Evolutionary conservation across 53 echinoderm and acorn worm species (phyloP), one percentile per base, ranked within the genome.

Genomic region (Actinopyga echinites): DNA sequence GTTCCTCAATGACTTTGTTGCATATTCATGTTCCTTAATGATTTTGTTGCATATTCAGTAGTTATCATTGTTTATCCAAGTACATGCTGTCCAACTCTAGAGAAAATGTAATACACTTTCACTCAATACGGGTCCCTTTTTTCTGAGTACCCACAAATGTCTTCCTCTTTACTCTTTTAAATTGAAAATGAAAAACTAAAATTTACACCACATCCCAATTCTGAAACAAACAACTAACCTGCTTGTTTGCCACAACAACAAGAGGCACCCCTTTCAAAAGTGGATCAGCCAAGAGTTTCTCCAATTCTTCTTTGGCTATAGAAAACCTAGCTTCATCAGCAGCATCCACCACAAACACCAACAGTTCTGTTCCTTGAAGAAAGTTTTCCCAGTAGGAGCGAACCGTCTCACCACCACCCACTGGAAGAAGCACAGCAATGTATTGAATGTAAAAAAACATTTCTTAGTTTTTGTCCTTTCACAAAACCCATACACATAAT

Each of bases 341-440:
- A 9, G 96, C 85, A 90, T 96, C 96, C 56, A 96, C 96, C n/a
- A 96, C 94, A 61, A 90, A 96, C 25, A 96, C 89, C 25, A 96
- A 61, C 28, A 96, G 92, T 69, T 96, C 94, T 58, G 96, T 96
- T 40, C 92, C 94, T 54, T 90, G 83, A 20, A 94, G 57, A 71
- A 96, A 96, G 82, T 96, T 96, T 44, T 94, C 94, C 96, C 96
- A 96, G 79, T 96, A 96, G 1, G 92, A 86, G 28, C 96, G 91
- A 19, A 96, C 94, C 81, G 89, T 93, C 84, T 96, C 79, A 42
- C 86, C 90, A 8, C 96, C 96, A 56, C 96, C 96, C 68, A 96
- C 96, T 96, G 88, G 6, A 85, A 67, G 53, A 57, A 22, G 36
- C 38, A 60, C 31, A 68, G 0, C 5, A 82, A 65, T 21, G 13